Evolutionary conservation across 92 coral and sea anemone genomes (phyloP).

Genomic region (Pocillopora meandrina): DNA sequence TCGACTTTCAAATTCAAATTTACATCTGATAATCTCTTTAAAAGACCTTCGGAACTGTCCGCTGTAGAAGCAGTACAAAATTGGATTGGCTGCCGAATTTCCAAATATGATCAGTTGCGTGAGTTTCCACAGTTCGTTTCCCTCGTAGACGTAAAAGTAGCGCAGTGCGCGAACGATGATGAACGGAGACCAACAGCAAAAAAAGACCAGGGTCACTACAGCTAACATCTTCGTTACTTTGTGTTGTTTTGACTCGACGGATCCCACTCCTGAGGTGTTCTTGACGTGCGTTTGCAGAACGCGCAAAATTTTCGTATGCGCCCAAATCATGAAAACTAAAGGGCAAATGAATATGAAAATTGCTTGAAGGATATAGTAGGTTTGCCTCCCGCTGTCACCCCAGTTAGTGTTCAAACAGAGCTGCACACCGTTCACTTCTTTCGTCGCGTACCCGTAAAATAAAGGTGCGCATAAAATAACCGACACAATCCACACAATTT

Average conservation of each 20-base stretch:
- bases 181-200: constrained; percentile 86
- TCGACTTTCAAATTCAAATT: constrained; percentile 20
- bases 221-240: constrained; percentile 91
- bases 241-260: constrained; percentile 69
- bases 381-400: constrained; percentile 81
- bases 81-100: constrained; percentile 80
- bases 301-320: constrained; percentile 74
- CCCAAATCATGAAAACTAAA: constrained; percentile 81
- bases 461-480: constrained; percentile 67
- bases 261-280: constrained; percentile 26
- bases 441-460: constrained; percentile 71
- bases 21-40: constrained; percentile 73
- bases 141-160: constrained; percentile 69
- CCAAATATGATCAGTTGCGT: constrained; percentile 75
- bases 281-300: constrained; percentile 62
- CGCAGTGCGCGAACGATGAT: constrained; percentile 74
- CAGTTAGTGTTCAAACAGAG: constrained; percentile 73
- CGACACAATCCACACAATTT: constrained; percentile 74
- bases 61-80: constrained; percentile 87
- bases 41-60: constrained; percentile 82
- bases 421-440: constrained; percentile 42
- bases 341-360: constrained; percentile 74
- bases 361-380: constrained; percentile 76
- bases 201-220: constrained; percentile 75
- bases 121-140: constrained; percentile 69